Evolutionary conservation across 2,113 vertebrate genomes (phyloP), one percentile per base, ranked within the genome.

Genomic region (Monarcha castaneiventris): DNA sequence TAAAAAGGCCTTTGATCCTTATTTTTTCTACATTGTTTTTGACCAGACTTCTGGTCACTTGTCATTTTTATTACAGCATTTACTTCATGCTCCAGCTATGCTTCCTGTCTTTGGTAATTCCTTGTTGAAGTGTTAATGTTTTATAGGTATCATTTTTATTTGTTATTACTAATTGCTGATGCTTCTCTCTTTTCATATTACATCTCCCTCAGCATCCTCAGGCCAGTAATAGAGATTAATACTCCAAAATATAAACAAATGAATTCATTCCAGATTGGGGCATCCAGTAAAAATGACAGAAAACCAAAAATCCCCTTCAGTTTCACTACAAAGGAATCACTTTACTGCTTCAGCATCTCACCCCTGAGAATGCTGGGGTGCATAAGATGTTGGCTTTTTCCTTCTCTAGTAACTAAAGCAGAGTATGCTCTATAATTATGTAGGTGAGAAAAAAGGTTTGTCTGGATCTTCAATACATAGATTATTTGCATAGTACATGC

Each of bases 1-100:
- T 27, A 46, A 56, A 89, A 93, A 49, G 5, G 1, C 3, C 52
- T 61, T 72, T 61, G 16, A 55, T 56, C 6, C 6, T 54, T 51
- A 7, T 59, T 75, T 62, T 90, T 85, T n/a, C 11, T 16, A 29
- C 7, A 14, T 56, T 77, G 8, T 37, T 86, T 85, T 64, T 83
- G 13, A 33, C 16, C 16, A 39, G 0, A 0, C 4, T 72, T 79
- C 13, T 48, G 18, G 6, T 10, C 19, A 41, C 18, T 77, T 69
- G 9, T 58, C 11, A 30, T 83, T 90, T 83, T 86, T 77, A 55
- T 62, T 77, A 23, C 18, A 43, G 6, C 14, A 41, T 67, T 80
- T 81, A 41, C 13, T 77, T 92, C 21, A 62, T 37, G 26, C 6
- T 80, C 35, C 41, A 77, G 6, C n/a, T 88, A 29, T 62, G 16